phyloP scores from a whole-genome alignment of 2,888 invertebrate species.

The Macropis europaea region DNA sequence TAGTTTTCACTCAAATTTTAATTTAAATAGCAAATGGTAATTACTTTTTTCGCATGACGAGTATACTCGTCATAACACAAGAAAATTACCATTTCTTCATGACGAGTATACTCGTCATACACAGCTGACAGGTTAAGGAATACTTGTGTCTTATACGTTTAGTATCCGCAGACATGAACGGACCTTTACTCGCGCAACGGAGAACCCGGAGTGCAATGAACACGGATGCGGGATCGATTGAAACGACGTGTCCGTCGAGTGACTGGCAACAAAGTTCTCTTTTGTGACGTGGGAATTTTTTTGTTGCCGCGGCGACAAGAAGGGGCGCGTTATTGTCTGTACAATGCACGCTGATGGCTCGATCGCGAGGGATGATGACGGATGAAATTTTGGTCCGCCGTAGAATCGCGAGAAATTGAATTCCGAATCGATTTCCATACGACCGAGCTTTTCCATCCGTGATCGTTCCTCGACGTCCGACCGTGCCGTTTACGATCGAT shows the following conservation, averaged over 20 bases:
- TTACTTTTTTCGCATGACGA: no score
- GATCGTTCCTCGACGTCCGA: not conserved
- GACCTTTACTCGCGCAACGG: constrained; percentile 34
- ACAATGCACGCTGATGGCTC: not conserved
- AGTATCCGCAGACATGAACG: no score
- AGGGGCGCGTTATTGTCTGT: not conserved
- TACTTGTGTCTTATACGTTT: no score
- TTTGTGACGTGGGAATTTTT: constrained; percentile 25
- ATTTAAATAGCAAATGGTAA: no score
- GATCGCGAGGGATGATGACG: not conserved
- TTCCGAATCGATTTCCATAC: not conserved
- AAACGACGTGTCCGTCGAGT: constrained; percentile 9
- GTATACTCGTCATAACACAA: no score
- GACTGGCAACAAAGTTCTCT: not conserved
- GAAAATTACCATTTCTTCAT: no score
- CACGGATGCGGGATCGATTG: constrained; percentile 44
- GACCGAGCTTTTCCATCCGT: not conserved
- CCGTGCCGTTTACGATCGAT: no score
- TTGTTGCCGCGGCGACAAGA: not conserved
- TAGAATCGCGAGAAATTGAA: not conserved
- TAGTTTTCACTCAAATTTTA: no score
- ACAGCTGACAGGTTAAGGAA: no score
- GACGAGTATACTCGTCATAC: no score
- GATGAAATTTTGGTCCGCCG: constrained; percentile 8
- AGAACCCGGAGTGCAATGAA: constrained; percentile 25